Base-by-base conservation (phyloP, 2,888 invertebrate genomes). In the Leucophenga maculata region DNA sequence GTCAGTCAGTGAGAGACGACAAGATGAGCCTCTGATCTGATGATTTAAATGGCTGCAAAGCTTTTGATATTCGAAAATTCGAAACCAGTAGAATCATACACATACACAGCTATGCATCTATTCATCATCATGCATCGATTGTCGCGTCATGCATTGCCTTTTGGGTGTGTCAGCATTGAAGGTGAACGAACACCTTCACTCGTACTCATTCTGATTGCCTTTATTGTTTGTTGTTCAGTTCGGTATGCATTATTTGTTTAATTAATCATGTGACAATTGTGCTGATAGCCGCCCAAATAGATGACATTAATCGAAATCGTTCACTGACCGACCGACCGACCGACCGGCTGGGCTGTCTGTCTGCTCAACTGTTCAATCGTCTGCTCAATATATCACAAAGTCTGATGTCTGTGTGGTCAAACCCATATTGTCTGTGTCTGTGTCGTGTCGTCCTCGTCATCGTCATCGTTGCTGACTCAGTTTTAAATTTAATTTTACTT, bases 231-330 rank as follows among this genome's bases (percentile, higher is more conserved):
- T 18, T 55, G 64, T 68, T 64, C 39, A 44, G 55, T 52, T 50
- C 68, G 57, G 31, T 44, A 55, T 39, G 39, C 74, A 76, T 77
- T 77, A 75, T 78, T 77, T 73, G 74, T 72, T 72, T 78, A 78
- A 83, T 83, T 83, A 83, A 80, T 80, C 83, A 82, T 77, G 71
- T 65, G 78, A 77, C 82, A 78, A 81, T 77, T 78, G 74, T 72
- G 70, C 64, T 69, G 75, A 73, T 77, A 77, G 54, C 60, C 57
- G 32, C 52, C 62, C 9, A 64, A 48, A 48, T 64, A 46, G 60
- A 60, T 48, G 62, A 64, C 62, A 64, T 48, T 64, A 64, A 64
- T 64, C 62, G 62, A 64, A 62, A 44, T 11, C 46, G 20, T 22
- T 57, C 44, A 64, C n/a, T n/a, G n/a, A n/a, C n/a, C n/a, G n/a